Evolutionary conservation across 1,140 invertebrate genomes (phyloP), one percentile per base, ranked within the genome.

Genomic region (Stegodyphus mimosarum): DNA sequence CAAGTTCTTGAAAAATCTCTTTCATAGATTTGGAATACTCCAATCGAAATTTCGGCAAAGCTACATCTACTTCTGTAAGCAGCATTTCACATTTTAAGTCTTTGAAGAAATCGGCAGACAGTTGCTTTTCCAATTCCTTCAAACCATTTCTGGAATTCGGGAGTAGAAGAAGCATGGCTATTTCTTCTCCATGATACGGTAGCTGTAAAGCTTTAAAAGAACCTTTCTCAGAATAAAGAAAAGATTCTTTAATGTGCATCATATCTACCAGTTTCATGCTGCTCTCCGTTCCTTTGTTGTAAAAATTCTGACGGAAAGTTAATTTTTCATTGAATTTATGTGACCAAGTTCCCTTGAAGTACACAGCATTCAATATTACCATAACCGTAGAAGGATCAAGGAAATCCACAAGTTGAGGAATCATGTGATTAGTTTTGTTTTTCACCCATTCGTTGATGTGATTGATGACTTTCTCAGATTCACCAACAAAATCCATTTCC

Each of bases 281-380:
- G 9, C 15, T 11, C 5, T 87, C 84, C 13, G 83, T 77, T 3
- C 87, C 92, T 86, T 92, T 92, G 88, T 96, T 96, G 0, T 94
- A 94, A 73, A 97, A 89, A 0, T 83, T 50, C 6, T 60, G 7
- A 33, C 7, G 51, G 7, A 0, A 17, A 17, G 86, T 86, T 0
- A 5, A 10, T 2, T 63, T 93, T 92, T 6, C 70, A 18, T 94
- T 92, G 89, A 97, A 97, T 2, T 93, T 92, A 6, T 92, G 90
- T 55, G 94, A 91, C 95, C 95, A 96, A 80, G 92, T 91, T 10
- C 93, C 95, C 87, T 93, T 95, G 83, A 96, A 96, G 86, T 96
- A 95, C 5, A 96, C 89, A 0, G 89, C 89, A 87, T 90, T 90
- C 6, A 90, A 83, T 0, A 90, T 78, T 5, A 90, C 76, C 18